Conservation (phyloP, 2,113 vertebrate genomes). For the Mionectes macconnelli region DNA sequence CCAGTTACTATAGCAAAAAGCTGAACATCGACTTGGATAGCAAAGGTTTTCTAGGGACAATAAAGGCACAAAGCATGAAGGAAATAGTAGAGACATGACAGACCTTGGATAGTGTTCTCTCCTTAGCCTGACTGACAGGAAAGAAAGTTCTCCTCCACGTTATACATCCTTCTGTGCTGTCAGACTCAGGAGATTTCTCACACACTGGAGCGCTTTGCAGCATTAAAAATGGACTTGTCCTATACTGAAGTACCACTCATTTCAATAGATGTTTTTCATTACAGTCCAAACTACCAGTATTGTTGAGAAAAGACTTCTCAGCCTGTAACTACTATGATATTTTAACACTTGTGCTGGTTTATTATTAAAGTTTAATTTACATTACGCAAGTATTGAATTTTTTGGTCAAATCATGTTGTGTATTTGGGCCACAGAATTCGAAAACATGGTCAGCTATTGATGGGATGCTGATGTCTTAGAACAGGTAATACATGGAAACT, state of each 20-base stretch:
- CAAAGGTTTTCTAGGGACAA: not conserved
- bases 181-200: not conserved
- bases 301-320: slow-evolving; percentile 13
- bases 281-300: not conserved
- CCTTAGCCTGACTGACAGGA: not conserved
- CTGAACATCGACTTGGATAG: not conserved
- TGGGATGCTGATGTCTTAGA: slow-evolving; percentile 70
- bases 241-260: not conserved
- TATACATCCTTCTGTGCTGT: not conserved
- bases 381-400: slow-evolving; percentile 27
- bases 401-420: slow-evolving; percentile 61
- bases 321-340: not conserved
- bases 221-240: not conserved
- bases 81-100: not conserved
- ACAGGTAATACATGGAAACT: slow-evolving; percentile 57
- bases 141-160: not conserved
- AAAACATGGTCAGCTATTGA: slow-evolving; percentile 62
- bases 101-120: not conserved
- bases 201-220: not conserved
- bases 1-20: not conserved
- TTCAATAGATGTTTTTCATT: not conserved
- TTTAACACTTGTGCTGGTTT: slow-evolving; percentile 28
- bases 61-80: not conserved
- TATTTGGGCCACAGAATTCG: slow-evolving; percentile 63
- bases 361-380: slow-evolving; percentile 50